Conservation (phyloP, 2,797 vertebrate species). For the Myioborus miniatus region DNA sequence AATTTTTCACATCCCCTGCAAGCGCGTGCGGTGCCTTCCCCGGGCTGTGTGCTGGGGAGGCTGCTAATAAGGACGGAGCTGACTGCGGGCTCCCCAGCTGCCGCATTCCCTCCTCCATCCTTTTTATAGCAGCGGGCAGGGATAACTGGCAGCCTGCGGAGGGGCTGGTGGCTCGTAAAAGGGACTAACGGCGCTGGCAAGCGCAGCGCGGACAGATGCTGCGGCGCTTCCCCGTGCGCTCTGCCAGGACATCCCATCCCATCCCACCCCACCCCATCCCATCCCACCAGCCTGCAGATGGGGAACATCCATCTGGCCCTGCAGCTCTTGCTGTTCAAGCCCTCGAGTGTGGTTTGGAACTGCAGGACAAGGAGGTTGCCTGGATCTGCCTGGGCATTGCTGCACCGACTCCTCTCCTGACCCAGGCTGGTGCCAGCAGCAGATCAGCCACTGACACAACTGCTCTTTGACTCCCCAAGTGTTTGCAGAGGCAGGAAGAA, state of each 20-base stretch:
- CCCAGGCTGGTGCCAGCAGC: not conserved
- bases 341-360: not conserved
- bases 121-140: not conserved
- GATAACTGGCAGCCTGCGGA: not conserved
- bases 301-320: conserved; percentile 15
- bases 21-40: not conserved
- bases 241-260: conserved; percentile 30
- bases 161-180: conserved; percentile 52
- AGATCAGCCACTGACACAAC: rapidly evolving
- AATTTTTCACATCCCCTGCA: conserved; percentile 44
- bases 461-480: rapidly evolving
- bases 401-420: rapidly evolving
- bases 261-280: not conserved
- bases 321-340: not conserved
- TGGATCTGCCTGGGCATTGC: not conserved
- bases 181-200: not conserved
- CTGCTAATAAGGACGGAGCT: conserved; percentile 26
- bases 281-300: not conserved
- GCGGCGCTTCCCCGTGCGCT: not conserved
- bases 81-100: conserved; percentile 47
- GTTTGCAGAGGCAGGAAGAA: conserved; percentile 13
- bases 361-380: not conserved
- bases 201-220: not conserved
- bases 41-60: conserved; percentile 12
- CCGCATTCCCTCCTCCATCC: conserved; percentile 22